Percentiles rank a stretch among this genome's conserved stretches.
Evolutionary conservation across 2,797 vertebrate species (phyloP).

Genomic region (Megalops cyprinoides): DNA sequence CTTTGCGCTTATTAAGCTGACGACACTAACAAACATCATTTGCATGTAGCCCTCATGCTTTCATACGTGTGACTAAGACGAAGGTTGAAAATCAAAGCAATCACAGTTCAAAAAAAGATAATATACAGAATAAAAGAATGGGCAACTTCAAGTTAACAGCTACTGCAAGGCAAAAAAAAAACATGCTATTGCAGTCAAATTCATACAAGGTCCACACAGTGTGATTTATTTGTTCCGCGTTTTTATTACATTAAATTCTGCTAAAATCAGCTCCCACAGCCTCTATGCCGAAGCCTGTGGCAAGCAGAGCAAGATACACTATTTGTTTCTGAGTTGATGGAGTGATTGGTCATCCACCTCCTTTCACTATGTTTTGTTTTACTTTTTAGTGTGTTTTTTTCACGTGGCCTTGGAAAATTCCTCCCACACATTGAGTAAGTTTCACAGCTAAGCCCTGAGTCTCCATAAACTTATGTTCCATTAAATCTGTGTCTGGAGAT

Average conservation of each 20-base stretch:
- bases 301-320: not conserved
- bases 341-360: not conserved
- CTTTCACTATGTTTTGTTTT: not conserved
- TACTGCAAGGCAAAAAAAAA: not conserved
- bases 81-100: constrained; percentile 9
- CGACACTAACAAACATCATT: not conserved
- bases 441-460: not conserved
- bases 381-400: not conserved
- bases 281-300: not conserved
- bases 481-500: too few relatives aligned
- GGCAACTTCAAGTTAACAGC: not conserved
- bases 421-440: not conserved
- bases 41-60: not conserved
- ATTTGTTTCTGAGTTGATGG: not conserved
- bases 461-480: too few relatives aligned
- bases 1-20: not conserved
- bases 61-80: not conserved
- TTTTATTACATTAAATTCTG: not conserved
- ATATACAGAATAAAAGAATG: not conserved
- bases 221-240: not conserved
- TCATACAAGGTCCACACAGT: not conserved
- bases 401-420: not conserved
- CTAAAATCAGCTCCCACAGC: not conserved
- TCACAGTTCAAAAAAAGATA: not conserved
- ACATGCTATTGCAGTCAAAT: not conserved